Conservation (phyloP, 1,140 invertebrate species). For the Diuraphis noxia region DNA sequence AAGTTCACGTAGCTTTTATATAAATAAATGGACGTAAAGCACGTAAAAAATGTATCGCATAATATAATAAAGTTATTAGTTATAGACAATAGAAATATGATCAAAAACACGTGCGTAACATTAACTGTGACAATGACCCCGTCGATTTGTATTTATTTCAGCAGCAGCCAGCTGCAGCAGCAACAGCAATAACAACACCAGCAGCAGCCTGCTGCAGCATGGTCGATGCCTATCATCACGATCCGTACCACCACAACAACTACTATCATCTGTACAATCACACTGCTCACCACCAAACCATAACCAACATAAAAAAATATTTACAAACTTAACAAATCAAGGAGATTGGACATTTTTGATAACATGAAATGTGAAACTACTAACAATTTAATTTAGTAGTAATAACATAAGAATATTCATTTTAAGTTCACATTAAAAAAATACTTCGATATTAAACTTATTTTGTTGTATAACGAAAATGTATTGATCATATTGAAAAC, state of each 20-base stretch:
- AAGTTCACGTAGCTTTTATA: neutral
- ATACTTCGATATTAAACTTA: too few species aligned
- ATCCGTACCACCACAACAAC: conserved; percentile 47
- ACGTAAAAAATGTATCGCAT: neutral
- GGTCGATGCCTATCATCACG: conserved; percentile 40
- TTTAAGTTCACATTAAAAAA: too few species aligned
- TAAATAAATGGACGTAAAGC: neutral
- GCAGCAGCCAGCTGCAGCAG: conserved; percentile 36
- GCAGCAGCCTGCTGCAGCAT: conserved; percentile 53
- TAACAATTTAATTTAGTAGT: too few species aligned
- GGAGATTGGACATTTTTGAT: too few species aligned
- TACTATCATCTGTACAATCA: conserved; percentile 50
- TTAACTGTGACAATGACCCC: neutral
- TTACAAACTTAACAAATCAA: too few species aligned
- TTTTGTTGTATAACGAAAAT: too few species aligned
- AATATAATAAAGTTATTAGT: too few species aligned
- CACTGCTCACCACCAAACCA: conserved; percentile 52
- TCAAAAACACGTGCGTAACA: neutral
- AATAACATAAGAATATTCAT: too few species aligned
- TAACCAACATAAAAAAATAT: too few species aligned
- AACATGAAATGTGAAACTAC: too few species aligned
- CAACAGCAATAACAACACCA: conserved; percentile 17
- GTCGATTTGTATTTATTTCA: neutral
- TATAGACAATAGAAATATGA: neutral
- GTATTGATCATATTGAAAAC: too few species aligned